phyloP scores from a whole-genome alignment of 2,888 invertebrate species.

The Drosophila infuscata region DNA sequence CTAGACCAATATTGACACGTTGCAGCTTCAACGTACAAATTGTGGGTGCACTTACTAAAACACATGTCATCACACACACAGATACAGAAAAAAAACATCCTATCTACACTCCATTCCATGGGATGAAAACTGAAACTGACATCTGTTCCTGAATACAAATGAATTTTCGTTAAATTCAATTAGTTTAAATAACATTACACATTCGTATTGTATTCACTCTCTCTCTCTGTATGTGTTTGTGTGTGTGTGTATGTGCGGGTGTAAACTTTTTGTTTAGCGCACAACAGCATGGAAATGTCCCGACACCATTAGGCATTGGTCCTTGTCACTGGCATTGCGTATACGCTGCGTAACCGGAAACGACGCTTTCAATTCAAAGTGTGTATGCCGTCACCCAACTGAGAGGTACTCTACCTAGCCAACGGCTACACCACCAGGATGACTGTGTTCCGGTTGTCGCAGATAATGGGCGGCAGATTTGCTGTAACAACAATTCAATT shows the following conservation, averaged over 20 bases:
- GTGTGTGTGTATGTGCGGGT: neutral
- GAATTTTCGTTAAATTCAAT: constrained; percentile 75
- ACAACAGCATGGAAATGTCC: constrained; percentile 24
- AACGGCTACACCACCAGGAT: neutral
- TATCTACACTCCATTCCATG: constrained; percentile 9
- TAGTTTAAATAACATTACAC: constrained; percentile 72
- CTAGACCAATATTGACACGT: constrained; percentile 71
- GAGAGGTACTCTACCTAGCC: constrained; percentile 8
- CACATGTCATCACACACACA: constrained; percentile 8
- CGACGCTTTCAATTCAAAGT: constrained; percentile 56
- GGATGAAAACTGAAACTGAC: constrained; percentile 16
- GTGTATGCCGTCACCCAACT: constrained; percentile 17
- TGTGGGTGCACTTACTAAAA: constrained; percentile 30
- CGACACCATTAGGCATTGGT: constrained; percentile 14
- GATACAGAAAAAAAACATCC: neutral
- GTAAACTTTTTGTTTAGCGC: constrained; percentile 53
- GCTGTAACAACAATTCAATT: constrained; percentile 82
- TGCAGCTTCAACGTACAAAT: constrained; percentile 64
- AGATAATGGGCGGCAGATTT: constrained; percentile 70
- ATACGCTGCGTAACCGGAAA: constrained; percentile 70
- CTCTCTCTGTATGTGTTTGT: neutral
- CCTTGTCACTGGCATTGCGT: constrained; percentile 44
- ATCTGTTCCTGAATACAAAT: constrained; percentile 49
- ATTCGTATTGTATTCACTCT: constrained; percentile 7
- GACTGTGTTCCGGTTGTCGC: constrained; percentile 9